Evolutionary conservation across 2,888 invertebrate genomes (phyloP).

Genomic region (Parascotia fuliginaria): DNA sequence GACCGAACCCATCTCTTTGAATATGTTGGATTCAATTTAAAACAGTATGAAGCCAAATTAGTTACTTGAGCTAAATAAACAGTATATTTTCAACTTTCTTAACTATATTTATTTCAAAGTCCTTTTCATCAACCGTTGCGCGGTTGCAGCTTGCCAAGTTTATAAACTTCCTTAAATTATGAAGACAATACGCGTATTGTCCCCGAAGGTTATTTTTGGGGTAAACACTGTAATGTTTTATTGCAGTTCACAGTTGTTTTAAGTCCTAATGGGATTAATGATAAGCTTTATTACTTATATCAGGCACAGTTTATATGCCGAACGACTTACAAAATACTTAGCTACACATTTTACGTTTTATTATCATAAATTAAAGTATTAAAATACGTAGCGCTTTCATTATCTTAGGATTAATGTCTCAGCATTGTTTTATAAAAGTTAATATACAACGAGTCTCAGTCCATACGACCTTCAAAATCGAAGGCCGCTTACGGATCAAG

Average conservation of each 20-base stretch:
- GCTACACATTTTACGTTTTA: neutral
- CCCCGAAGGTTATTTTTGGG: neutral
- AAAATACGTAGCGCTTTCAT: too few relatives aligned
- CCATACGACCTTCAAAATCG: too few relatives aligned
- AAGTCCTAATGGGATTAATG: neutral
- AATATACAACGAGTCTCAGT: too few relatives aligned
- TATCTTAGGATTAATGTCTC: too few relatives aligned
- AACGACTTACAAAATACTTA: neutral
- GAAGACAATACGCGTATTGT: neutral
- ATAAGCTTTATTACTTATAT: neutral
- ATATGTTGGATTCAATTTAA: too few relatives aligned
- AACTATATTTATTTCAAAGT: conserved; percentile 19
- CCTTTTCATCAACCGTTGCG: conserved; percentile 1
- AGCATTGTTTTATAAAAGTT: too few relatives aligned
- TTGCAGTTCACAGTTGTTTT: neutral
- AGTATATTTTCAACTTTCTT: conserved; percentile 24
- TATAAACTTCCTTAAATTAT: conserved; percentile 1
- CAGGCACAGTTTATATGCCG: conserved; percentile 1
- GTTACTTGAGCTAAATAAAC: conserved; percentile 14
- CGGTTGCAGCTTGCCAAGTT: conserved; percentile 1
- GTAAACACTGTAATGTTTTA: neutral
- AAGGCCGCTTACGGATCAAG: too few relatives aligned
- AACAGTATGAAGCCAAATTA: conserved; percentile 8
- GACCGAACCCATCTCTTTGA: too few relatives aligned
- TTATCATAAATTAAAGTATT: neutral